A percentile compares a stretch with the other conserved stretches of the same genome.
These are phyloP conservation scores for Clunio marinus DNA, from an alignment of 2,888 invertebrate species.

Conservation along the genomic window DNA sequence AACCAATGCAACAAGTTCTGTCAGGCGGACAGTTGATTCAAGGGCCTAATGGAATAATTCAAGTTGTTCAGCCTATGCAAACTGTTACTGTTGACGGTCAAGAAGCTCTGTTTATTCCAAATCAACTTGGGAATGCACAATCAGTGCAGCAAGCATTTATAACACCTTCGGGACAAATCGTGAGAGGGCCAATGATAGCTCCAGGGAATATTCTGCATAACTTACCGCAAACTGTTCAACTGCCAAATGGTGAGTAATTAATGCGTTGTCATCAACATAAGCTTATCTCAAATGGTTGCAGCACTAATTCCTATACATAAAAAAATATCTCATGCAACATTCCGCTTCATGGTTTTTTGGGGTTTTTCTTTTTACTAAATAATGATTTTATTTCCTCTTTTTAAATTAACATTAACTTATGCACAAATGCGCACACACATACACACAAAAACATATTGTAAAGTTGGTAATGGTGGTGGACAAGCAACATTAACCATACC, in stretches of 20 bases:
- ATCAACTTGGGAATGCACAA: constrained; percentile 54
- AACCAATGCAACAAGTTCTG: constrained; percentile 25
- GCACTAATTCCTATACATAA: background rate
- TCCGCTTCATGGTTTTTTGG: background rate
- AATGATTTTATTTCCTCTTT: constrained; percentile 10
- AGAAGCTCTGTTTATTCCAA: constrained; percentile 86
- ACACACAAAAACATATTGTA: constrained; percentile 4
- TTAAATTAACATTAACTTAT: constrained; percentile 12
- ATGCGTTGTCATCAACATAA: background rate
- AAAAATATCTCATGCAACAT: background rate
- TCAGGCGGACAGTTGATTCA: constrained; percentile 44
- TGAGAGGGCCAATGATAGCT: constrained; percentile 64
- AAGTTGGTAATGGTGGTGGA: constrained; percentile 41
- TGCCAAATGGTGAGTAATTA: constrained; percentile 56
- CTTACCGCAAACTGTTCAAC: constrained; percentile 64
- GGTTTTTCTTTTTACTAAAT: constrained; percentile 5
- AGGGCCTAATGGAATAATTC: constrained; percentile 49
- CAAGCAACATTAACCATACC: constrained; percentile 59
- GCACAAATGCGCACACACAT: background rate
- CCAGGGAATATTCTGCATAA: constrained; percentile 69
- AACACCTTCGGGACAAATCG: constrained; percentile 64
- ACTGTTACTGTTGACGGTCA: constrained; percentile 90
- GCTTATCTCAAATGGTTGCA: background rate
- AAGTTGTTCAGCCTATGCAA: constrained; percentile 73
- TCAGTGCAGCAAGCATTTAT: constrained; percentile 56